Evolutionary conservation across 1,140 invertebrate species (phyloP).

Genomic region (Zaprionus ghesquierei): DNA sequence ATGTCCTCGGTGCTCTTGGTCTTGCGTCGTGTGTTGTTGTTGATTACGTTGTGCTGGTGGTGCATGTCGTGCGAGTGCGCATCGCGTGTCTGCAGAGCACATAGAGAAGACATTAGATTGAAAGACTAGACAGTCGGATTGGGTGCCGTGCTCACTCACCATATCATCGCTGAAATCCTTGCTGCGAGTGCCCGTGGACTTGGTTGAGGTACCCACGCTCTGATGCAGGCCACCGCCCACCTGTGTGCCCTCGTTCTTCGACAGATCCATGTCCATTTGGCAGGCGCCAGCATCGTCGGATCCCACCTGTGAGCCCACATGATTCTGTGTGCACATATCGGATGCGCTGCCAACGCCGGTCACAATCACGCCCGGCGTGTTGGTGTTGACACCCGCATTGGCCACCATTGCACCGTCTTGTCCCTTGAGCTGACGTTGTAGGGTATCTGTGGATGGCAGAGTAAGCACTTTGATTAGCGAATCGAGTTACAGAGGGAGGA

Average conservation of each 20-base stretch:
- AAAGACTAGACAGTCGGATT: constrained; percentile 1
- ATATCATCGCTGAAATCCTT: constrained; percentile 82
- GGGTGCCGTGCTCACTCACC: constrained; percentile 43
- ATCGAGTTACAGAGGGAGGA: background rate
- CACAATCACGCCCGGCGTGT: constrained; percentile 66
- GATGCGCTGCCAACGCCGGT: constrained; percentile 64
- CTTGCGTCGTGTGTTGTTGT: constrained; percentile 89
- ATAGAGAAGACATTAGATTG: constrained; percentile 12
- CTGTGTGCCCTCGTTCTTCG: constrained; percentile 91
- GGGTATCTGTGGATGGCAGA: constrained; percentile 56
- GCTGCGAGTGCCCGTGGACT: constrained; percentile 85
- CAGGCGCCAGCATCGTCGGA: constrained; percentile 74
- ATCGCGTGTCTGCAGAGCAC: constrained; percentile 69
- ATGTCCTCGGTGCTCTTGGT: constrained; percentile 96
- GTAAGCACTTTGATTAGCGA: background rate
- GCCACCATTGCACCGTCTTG: constrained; percentile 85
- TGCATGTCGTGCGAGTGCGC: constrained; percentile 82
- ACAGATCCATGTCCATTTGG: constrained; percentile 83
- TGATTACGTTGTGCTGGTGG: constrained; percentile 86
- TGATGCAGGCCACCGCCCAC: constrained; percentile 88
- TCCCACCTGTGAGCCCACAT: constrained; percentile 82
- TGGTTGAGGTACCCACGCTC: constrained; percentile 82
- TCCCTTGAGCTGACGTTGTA: constrained; percentile 85
- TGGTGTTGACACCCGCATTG: constrained; percentile 85
- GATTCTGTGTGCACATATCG: constrained; percentile 84